Evolutionary conservation across 2,113 vertebrate species (phyloP).

Genomic region (Prionailurus bengalensis): DNA sequence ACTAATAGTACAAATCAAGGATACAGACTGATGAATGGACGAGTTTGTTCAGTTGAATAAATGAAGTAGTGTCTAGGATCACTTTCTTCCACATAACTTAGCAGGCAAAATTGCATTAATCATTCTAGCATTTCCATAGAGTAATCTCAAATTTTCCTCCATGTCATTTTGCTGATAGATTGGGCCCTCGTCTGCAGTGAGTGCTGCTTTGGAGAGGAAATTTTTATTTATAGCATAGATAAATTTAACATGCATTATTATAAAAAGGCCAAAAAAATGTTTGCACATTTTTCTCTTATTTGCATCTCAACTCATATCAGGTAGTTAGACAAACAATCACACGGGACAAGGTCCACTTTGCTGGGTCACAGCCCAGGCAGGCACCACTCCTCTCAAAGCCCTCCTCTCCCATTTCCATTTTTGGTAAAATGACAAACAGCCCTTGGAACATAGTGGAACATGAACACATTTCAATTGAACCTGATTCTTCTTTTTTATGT

Average conservation of each 20-base stretch:
- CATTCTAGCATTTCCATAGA: background rate
- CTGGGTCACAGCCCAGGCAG: background rate
- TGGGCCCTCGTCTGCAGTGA: background rate
- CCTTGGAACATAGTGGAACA: background rate
- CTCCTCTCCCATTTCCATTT: background rate
- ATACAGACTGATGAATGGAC: background rate
- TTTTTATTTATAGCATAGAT: background rate
- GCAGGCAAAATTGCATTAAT: background rate
- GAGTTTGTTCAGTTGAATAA: slow-evolving; percentile 34
- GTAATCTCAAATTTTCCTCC: background rate
- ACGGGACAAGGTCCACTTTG: background rate
- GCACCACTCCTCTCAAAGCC: rapidly evolving
- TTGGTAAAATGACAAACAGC: background rate
- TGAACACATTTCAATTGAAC: background rate
- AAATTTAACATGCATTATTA: background rate
- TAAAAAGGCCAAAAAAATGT: slow-evolving; percentile 1
- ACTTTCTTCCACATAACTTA: slow-evolving; percentile 14
- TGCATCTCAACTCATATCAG: background rate
- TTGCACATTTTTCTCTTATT: slow-evolving; percentile 18
- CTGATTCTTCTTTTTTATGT: background rate
- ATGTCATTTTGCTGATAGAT: slow-evolving; percentile 22
- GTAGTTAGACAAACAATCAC: background rate
- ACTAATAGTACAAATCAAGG: background rate
- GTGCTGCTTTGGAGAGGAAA: background rate
- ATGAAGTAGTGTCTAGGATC: background rate